Percentiles rank a stretch among this genome's conserved stretches.
Conservation (phyloP, 2,888 invertebrate species). For the Myopa tessellatipennis region DNA sequence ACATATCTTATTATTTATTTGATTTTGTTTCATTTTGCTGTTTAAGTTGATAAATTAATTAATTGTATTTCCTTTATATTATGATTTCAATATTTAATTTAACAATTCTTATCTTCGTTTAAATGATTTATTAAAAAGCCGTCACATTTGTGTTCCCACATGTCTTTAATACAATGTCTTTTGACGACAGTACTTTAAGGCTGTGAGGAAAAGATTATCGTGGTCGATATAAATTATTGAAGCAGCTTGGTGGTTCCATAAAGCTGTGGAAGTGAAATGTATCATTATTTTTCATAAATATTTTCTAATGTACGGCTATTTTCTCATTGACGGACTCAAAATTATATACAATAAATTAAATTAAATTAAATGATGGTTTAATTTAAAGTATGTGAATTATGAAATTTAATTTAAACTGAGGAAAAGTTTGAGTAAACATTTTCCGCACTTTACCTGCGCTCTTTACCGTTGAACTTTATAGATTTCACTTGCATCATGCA, state of each 20-base stretch:
- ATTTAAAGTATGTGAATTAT: neutral
- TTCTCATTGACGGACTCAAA: neutral
- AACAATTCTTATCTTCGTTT: conserved; percentile 65
- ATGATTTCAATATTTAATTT: conserved; percentile 53
- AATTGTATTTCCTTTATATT: neutral
- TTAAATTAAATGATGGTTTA: neutral
- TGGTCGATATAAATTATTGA: conserved; percentile 83
- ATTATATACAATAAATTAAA: neutral
- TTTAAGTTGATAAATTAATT: neutral
- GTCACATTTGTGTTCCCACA: conserved; percentile 46
- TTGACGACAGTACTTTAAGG: conserved; percentile 81
- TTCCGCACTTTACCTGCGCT: neutral
- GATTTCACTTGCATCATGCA: neutral
- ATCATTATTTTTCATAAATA: neutral
- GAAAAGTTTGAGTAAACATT: neutral
- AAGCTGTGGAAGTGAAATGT: neutral
- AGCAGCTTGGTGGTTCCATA: conserved; percentile 71
- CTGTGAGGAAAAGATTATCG: conserved; percentile 77
- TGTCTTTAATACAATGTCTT: conserved; percentile 77
- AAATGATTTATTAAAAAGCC: no score
- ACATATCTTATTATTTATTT: no score
- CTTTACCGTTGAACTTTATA: neutral
- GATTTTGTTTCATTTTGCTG: no score
- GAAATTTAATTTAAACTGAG: neutral
- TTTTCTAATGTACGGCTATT: conserved; percentile 1